Evolutionary conservation across 2,113 vertebrate genomes (phyloP).

Genomic region (Morphnarchus princeps): DNA sequence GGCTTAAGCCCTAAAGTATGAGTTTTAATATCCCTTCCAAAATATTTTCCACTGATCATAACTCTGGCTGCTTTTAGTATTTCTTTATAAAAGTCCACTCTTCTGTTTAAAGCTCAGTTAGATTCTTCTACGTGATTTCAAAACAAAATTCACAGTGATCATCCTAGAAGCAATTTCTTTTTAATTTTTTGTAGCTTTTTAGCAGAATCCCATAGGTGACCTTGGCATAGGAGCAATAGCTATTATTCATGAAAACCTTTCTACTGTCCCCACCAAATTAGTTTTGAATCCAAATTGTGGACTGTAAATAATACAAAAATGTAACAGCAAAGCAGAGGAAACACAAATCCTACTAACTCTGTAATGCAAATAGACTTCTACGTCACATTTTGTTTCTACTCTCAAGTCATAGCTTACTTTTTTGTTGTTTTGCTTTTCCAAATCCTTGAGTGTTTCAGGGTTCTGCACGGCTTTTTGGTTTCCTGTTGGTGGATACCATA

Average conservation of each 20-base stretch:
- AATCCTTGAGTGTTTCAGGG: neutral
- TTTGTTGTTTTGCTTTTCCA: neutral
- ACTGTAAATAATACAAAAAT: neutral
- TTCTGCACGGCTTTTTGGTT: neutral
- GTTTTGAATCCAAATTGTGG: neutral
- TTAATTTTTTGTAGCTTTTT: neutral
- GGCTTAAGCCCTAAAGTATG: neutral
- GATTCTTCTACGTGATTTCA: neutral
- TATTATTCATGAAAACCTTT: neutral
- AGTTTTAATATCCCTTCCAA: neutral
- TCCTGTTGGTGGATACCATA: neutral
- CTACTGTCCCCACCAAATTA: neutral
- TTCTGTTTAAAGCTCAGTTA: neutral
- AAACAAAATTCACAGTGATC: neutral
- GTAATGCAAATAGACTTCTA: neutral
- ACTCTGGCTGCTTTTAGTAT: neutral
- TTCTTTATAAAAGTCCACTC: neutral
- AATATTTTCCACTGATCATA: slow-evolving; percentile 16
- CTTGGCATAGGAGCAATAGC: neutral
- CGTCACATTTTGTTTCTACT: neutral
- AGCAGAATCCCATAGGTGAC: neutral
- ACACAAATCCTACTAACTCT: fast-evolving
- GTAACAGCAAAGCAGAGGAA: neutral
- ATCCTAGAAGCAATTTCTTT: neutral
- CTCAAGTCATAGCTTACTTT: neutral